These are phyloP conservation scores for Orthosia cruda DNA, from an alignment of 2,888 invertebrate species.

Conservation along the genomic window DNA sequence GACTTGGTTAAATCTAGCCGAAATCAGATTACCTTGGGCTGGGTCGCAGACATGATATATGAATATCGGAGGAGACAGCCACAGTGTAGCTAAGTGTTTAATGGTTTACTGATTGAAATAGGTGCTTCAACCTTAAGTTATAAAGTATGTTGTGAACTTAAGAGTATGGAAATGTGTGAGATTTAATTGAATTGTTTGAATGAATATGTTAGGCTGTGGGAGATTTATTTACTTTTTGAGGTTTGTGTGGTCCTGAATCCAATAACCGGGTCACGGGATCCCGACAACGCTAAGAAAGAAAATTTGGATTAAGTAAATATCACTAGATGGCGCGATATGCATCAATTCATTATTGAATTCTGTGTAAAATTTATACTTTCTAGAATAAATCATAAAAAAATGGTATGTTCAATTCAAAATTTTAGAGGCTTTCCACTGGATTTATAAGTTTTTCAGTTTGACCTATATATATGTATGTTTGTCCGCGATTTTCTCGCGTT, in stretches of 20 bases:
- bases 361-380: too few relatives aligned
- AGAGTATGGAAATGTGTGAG: not conserved
- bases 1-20: conserved; percentile 58
- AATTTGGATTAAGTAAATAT: too few relatives aligned
- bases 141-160: not conserved
- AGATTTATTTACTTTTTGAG: not conserved
- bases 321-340: too few relatives aligned
- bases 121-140: not conserved
- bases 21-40: conserved; percentile 58
- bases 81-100: conserved; percentile 23
- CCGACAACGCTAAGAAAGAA: too few relatives aligned
- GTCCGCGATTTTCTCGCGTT: too few relatives aligned
- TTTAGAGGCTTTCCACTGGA: too few relatives aligned
- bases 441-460: too few relatives aligned
- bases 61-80: conserved; percentile 13
- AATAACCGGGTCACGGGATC: too few relatives aligned
- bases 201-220: not conserved
- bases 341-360: too few relatives aligned
- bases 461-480: too few relatives aligned
- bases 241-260: not conserved
- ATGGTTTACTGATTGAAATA: conserved; percentile 34
- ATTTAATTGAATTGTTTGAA: not conserved
- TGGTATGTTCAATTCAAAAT: too few relatives aligned
- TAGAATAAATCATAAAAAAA: too few relatives aligned
- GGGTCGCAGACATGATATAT: conserved; percentile 21